Evolutionary conservation across 2,113 vertebrate genomes (phyloP), one percentile per base, ranked within the genome.

Genomic region (Empidonax traillii): DNA sequence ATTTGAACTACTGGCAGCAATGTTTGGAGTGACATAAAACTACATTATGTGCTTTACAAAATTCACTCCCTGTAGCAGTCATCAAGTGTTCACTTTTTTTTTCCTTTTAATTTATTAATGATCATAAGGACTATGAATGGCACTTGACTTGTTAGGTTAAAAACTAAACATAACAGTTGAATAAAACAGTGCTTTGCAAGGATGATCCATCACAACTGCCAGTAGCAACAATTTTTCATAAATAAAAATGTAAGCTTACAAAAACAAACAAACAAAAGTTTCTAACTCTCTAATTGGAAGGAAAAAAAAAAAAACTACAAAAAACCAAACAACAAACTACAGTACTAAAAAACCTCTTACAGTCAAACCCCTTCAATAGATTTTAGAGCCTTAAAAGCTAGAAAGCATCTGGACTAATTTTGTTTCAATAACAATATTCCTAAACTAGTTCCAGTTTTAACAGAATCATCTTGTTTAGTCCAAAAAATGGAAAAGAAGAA

Each of bases 321-420:
- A 30, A 41, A n/a, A 23, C 0, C 25, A 47, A 30, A 3, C 5
- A 62, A 17, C 3, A 37, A 33, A 5, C 2, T 1, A 52, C 12
- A 80, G 37, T 7, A 53, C 2, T 18, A 13, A 52, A 44, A 30
- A 53, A 8, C 0, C 4, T 21, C 7, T 39, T 23, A 51, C 87
- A 67, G 55, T 69, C 7, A 20, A 91, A 93, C 19, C 3, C 3
- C 14, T 24, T 68, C 8, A 47, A 33, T 7, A 83, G 10, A 28
- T 68, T 55, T 24, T 47, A 61, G 8, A 86, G 7, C 14, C 15
- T 31, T 59, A 67, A 88, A 63, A n/a, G 4, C 2, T 44, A 24
- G 1, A 65, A 35, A 72, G 8, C 12, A 23, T 18, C 6, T 46
- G 10, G 39, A 49, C 14, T 68, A 63, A 51, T 5, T 71, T 59